phyloP scores from a whole-genome alignment of 2,888 invertebrate genomes.

The Augiades crinisus region DNA sequence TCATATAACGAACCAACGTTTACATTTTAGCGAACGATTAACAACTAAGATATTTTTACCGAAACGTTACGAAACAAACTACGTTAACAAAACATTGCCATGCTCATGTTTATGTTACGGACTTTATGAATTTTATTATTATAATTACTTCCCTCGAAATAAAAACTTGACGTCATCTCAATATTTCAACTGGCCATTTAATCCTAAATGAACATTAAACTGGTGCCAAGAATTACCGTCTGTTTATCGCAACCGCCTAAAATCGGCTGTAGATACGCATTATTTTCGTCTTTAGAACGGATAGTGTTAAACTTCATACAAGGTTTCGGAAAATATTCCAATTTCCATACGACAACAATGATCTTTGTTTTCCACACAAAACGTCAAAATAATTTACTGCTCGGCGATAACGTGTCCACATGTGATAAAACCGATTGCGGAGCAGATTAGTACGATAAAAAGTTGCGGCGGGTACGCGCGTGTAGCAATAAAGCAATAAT shows the following conservation, averaged over 20 bases:
- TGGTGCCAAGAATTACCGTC: slow-evolving; percentile 38
- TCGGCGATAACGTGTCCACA: slow-evolving; percentile 52
- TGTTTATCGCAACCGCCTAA: slow-evolving; percentile 27
- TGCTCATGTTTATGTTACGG: too few relatives aligned
- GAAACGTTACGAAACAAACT: too few relatives aligned
- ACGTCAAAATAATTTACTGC: slow-evolving; percentile 62
- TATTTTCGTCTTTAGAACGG: slow-evolving; percentile 47
- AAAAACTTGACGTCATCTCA: too few relatives aligned
- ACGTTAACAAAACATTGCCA: too few relatives aligned
- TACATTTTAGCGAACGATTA: too few relatives aligned
- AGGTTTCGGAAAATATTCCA: slow-evolving; percentile 37
- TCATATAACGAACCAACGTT: too few relatives aligned
- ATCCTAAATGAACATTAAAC: slow-evolving; percentile 8
- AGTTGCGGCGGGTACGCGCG: slow-evolving; percentile 44
- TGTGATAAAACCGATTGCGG: slow-evolving; percentile 55
- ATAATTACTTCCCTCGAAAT: too few relatives aligned
- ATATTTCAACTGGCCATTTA: too few relatives aligned
- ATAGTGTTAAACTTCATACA: slow-evolving; percentile 26
- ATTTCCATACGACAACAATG: slow-evolving; percentile 28
- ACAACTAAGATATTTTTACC: too few relatives aligned
- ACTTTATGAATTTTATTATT: too few relatives aligned
- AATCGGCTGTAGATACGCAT: slow-evolving; percentile 35
- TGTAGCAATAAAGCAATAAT: slow-evolving; percentile 28
- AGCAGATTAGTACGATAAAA: slow-evolving; percentile 63
- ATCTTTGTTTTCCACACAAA: slow-evolving; percentile 48